Percentiles rank a stretch among this genome's conserved stretches.
Conservation (phyloP, 2,797 vertebrate genomes). For the Bovichtus variegatus region DNA sequence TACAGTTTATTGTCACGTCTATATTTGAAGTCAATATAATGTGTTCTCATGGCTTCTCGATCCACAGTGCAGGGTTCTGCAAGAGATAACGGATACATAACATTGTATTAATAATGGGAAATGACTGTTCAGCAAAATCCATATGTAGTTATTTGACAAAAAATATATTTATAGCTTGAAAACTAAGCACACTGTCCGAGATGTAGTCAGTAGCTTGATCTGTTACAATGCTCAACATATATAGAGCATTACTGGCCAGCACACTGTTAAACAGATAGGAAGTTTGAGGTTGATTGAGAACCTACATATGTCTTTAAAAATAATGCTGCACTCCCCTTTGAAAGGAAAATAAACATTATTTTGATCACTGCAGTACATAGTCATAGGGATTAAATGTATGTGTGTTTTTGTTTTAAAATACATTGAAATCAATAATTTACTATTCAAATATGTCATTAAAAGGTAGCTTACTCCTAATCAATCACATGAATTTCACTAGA, state of each 20-base stretch:
- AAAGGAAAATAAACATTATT: not conserved
- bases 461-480: too few relatives aligned
- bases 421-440: not conserved
- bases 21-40: not conserved
- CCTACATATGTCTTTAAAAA: not conserved
- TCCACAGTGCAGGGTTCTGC: conserved; percentile 69
- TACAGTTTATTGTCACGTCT: rapidly evolving
- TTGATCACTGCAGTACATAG: not conserved
- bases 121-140: not conserved
- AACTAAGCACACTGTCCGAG: not conserved
- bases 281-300: not conserved
- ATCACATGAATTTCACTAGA: too few relatives aligned
- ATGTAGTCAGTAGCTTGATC: not conserved
- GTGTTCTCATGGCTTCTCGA: not conserved
- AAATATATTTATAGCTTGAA: not conserved
- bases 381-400: not conserved
- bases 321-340: not conserved
- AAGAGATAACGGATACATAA: conserved; percentile 25
- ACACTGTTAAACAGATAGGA: not conserved
- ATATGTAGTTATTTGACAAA: not conserved
- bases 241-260: not conserved
- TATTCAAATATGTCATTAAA: too few relatives aligned
- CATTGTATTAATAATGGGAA: not conserved
- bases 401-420: not conserved
- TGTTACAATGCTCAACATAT: not conserved